Conservation (phyloP, 2,888 invertebrate genomes). For the Lamproptera curius region DNA sequence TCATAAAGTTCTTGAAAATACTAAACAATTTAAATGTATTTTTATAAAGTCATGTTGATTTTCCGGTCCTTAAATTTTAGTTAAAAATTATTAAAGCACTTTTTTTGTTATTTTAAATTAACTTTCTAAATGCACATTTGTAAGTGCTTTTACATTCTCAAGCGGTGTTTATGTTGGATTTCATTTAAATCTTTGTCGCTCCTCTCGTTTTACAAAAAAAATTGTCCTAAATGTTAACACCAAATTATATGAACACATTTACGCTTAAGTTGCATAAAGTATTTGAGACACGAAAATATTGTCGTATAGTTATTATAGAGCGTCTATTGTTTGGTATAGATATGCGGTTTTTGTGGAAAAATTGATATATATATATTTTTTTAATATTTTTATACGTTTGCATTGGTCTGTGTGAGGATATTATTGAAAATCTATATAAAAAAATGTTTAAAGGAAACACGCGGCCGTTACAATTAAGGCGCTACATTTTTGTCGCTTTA, state of each 20-base stretch:
- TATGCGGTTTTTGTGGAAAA: conserved; percentile 17
- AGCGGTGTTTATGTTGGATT: conserved; percentile 4
- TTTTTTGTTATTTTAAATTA: too few species aligned
- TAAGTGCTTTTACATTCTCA: conserved; percentile 5
- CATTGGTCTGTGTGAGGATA: conserved; percentile 10
- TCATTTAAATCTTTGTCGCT: neutral
- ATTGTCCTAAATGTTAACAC: conserved; percentile 13
- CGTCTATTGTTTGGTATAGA: conserved; percentile 17
- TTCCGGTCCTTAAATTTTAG: too few species aligned
- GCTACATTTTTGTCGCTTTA: neutral
- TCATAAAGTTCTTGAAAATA: too few species aligned
- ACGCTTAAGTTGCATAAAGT: conserved; percentile 17
- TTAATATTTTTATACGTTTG: conserved; percentile 21
- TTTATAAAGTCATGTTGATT: too few species aligned
- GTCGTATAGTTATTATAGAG: conserved; percentile 14
- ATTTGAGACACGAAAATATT: conserved; percentile 6
- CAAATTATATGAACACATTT: conserved; percentile 16
- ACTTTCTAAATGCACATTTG: too few species aligned
- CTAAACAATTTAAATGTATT: too few species aligned
- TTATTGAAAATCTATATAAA: too few species aligned
- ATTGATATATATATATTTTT: conserved; percentile 20
- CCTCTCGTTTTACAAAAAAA: neutral
- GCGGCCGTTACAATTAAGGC: too few species aligned
- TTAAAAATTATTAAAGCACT: too few species aligned
- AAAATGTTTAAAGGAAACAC: too few species aligned